Percentiles rank a stretch among this genome's conserved stretches.
Conservation (phyloP, 2,888 invertebrate species). For the Diaperis boleti region DNA sequence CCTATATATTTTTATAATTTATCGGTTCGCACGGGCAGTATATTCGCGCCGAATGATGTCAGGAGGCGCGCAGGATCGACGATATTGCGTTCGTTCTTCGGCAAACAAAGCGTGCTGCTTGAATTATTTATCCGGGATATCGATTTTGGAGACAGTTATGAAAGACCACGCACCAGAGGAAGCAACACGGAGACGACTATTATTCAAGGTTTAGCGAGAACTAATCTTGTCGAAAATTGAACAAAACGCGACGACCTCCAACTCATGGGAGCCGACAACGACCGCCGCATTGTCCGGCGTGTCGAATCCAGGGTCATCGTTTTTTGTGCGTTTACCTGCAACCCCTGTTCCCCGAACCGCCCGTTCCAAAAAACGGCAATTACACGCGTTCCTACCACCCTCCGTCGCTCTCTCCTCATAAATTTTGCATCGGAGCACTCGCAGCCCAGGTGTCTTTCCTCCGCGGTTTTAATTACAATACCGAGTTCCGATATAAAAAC, state of each 20-base stretch:
- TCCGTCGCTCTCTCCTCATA: constrained; percentile 4
- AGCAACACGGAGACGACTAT: too few relatives aligned
- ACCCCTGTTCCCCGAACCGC: background rate
- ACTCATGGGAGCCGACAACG: too few relatives aligned
- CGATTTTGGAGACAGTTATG: too few relatives aligned
- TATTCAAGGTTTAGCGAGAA: too few relatives aligned
- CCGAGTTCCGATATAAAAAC: constrained; percentile 20
- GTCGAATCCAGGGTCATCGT: background rate
- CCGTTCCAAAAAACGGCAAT: constrained; percentile 4
- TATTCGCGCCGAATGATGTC: constrained; percentile 4
- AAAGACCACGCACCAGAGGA: background rate
- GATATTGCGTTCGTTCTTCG: constrained; percentile 3
- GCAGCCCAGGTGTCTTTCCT: constrained; percentile 16
- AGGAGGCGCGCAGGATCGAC: background rate
- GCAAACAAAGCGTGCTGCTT: background rate
- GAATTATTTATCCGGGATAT: constrained; percentile 8
- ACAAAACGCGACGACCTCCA: too few relatives aligned
- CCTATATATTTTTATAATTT: constrained; percentile 18
- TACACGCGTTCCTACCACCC: too few relatives aligned
- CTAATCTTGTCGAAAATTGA: too few relatives aligned
- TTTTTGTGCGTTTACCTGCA: background rate
- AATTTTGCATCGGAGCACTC: constrained; percentile 6
- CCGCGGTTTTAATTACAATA: constrained; percentile 19
- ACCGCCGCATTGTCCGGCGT: too few relatives aligned
- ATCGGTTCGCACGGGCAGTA: constrained; percentile 2